phyloP scores from a whole-genome alignment of 1,140 invertebrate species.

The Drosophila pruinosa region DNA sequence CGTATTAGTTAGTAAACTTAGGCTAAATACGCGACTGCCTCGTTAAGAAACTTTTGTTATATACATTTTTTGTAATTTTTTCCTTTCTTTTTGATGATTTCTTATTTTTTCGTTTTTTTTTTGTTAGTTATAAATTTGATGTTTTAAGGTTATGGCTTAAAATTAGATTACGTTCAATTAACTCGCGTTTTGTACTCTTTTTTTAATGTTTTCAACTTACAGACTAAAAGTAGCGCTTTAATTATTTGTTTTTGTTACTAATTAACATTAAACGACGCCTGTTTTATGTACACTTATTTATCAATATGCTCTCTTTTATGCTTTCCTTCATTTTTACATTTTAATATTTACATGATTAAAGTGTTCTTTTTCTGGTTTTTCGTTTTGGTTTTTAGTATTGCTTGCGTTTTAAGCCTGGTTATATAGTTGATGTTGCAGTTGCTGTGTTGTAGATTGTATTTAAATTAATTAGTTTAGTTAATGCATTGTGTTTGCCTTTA shows the following conservation, averaged over 20 bases:
- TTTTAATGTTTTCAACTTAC: constrained; percentile 59
- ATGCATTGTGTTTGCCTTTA: constrained; percentile 3
- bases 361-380: constrained; percentile 9
- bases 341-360: constrained; percentile 27
- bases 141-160: constrained; percentile 32
- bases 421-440: constrained; percentile 38
- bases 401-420: constrained; percentile 59
- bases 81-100: not conserved
- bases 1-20: constrained; percentile 14
- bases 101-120: not conserved
- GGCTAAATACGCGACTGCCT: constrained; percentile 34
- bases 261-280: constrained; percentile 20
- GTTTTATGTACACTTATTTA: constrained; percentile 40
- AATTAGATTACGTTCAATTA: constrained; percentile 59
- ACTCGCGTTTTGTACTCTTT: constrained; percentile 76
- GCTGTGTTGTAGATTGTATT: constrained; percentile 8
- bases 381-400: constrained; percentile 61
- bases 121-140: constrained; percentile 20
- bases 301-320: constrained; percentile 32
- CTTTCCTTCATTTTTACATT: not conserved
- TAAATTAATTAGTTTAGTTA: constrained; percentile 21
- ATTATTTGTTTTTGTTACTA: constrained; percentile 26
- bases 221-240: constrained; percentile 16
- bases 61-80: constrained; percentile 18
- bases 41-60: constrained; percentile 24